Conservation (phyloP, 2,888 invertebrate species). For the Onthophagus sagittarius region DNA sequence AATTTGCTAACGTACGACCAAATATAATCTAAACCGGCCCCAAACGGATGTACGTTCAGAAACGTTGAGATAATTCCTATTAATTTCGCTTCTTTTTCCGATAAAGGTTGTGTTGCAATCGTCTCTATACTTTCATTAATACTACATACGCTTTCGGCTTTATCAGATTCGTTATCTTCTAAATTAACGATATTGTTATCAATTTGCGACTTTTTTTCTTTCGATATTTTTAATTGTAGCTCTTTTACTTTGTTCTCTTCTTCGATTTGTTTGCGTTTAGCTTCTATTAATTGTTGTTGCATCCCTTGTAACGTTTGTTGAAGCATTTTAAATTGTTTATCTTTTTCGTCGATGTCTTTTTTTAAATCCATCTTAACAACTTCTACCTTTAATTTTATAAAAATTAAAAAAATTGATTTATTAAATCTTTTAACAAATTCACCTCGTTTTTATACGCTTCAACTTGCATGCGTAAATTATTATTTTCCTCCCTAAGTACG, state of each 20-base stretch:
- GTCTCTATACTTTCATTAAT: slow-evolving; percentile 41
- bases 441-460: slow-evolving; percentile 91
- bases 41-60: slow-evolving; percentile 88
- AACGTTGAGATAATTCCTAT: slow-evolving; percentile 86
- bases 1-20: slow-evolving; percentile 86
- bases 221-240: slow-evolving; percentile 43
- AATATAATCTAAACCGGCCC: slow-evolving; percentile 85
- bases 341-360: slow-evolving; percentile 76
- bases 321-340: slow-evolving; percentile 74
- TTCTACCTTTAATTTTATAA: slow-evolving; percentile 56
- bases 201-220: slow-evolving; percentile 21
- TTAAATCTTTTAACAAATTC: slow-evolving; percentile 13
- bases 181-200: slow-evolving; percentile 51
- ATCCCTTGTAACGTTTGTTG: slow-evolving; percentile 62
- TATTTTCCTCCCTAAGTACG: slow-evolving; percentile 74
- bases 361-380: slow-evolving; percentile 78
- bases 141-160: slow-evolving; percentile 36
- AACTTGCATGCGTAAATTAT: slow-evolving; percentile 82
- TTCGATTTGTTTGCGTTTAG: slow-evolving; percentile 53
- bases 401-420: not conserved
- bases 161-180: slow-evolving; percentile 47
- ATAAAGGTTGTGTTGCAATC: slow-evolving; percentile 33
- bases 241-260: slow-evolving; percentile 55
- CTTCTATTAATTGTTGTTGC: slow-evolving; percentile 59
- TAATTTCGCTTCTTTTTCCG: slow-evolving; percentile 67